Conservation (phyloP, 2,888 invertebrate genomes). For the Zootermopsis nevadensis region DNA sequence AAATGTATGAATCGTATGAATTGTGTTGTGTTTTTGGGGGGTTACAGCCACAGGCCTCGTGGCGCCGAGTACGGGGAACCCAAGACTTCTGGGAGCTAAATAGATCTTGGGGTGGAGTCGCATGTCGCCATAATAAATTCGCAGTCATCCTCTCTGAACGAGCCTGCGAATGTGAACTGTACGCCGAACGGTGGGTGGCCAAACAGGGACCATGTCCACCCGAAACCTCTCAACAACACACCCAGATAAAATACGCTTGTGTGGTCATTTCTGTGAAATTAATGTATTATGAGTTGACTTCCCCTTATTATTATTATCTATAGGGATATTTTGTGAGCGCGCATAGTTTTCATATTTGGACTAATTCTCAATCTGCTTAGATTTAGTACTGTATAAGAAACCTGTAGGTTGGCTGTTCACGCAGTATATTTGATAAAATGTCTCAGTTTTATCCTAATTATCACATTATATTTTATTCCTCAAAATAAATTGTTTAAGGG, state of each 20-base stretch:
- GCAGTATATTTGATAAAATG: too few species aligned
- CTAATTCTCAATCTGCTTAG: too few species aligned
- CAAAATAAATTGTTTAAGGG: too few species aligned
- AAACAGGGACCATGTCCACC: neutral
- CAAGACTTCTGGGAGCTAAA: neutral
- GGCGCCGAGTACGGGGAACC: neutral
- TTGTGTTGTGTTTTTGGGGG: neutral
- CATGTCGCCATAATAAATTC: constrained; percentile 10
- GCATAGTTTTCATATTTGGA: too few species aligned
- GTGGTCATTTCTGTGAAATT: neutral
- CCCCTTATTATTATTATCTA: neutral
- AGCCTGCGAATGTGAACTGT: neutral
- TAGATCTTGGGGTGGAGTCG: constrained; percentile 1
- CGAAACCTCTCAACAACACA: neutral
- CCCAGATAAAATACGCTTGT: neutral
- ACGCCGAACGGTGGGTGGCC: neutral
- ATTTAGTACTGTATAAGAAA: too few species aligned
- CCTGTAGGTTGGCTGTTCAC: too few species aligned
- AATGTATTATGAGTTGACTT: neutral
- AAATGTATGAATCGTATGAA: neutral
- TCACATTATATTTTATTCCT: too few species aligned
- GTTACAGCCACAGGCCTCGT: neutral
- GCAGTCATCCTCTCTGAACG: constrained; percentile 5
- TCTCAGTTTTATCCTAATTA: too few species aligned
- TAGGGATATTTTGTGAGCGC: too few species aligned